Conservation (phyloP, 2,888 invertebrate genomes). For the Athrips mouffetella region DNA sequence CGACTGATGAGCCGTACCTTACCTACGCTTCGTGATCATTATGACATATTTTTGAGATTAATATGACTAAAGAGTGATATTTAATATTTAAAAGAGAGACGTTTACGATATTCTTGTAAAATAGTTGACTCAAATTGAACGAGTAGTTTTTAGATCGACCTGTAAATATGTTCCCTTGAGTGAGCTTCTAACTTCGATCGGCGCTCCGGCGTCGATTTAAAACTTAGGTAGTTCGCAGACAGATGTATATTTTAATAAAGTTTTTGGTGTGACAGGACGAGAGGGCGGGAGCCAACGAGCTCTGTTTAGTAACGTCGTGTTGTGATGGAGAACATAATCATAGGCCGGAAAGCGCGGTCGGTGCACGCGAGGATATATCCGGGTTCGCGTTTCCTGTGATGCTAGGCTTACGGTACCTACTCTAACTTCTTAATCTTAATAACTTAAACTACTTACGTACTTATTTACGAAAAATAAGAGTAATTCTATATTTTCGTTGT, state of each 20-base stretch:
- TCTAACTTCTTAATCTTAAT: not conserved
- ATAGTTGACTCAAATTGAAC: not conserved
- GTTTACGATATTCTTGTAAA: slow-evolving; percentile 22
- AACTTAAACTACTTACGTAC: slow-evolving; percentile 13
- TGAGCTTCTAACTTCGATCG: slow-evolving; percentile 34
- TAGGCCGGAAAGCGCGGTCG: not conserved
- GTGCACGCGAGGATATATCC: slow-evolving; percentile 20
- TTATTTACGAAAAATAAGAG: slow-evolving; percentile 14
- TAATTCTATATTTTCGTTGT: slow-evolving; percentile 22
- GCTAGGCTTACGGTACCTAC: slow-evolving; percentile 27
- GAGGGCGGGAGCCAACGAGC: not conserved
- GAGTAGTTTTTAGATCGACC: not conserved
- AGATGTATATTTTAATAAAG: slow-evolving; percentile 12
- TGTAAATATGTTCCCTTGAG: slow-evolving; percentile 34
- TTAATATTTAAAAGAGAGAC: slow-evolving; percentile 32
- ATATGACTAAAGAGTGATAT: slow-evolving; percentile 38
- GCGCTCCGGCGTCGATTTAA: slow-evolving; percentile 29
- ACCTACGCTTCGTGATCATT: too few relatives aligned
- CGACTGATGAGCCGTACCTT: slow-evolving; percentile 13
- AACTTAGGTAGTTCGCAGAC: slow-evolving; percentile 28
- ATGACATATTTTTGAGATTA: slow-evolving; percentile 36
- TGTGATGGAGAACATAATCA: slow-evolving; percentile 1
- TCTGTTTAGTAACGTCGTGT: slow-evolving; percentile 2
- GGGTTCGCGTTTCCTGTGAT: slow-evolving; percentile 33
- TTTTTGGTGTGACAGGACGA: not conserved